These are phyloP conservation scores for Orcinus orca DNA, from an alignment of 2,113 vertebrate species.

Conservation along the genomic window DNA sequence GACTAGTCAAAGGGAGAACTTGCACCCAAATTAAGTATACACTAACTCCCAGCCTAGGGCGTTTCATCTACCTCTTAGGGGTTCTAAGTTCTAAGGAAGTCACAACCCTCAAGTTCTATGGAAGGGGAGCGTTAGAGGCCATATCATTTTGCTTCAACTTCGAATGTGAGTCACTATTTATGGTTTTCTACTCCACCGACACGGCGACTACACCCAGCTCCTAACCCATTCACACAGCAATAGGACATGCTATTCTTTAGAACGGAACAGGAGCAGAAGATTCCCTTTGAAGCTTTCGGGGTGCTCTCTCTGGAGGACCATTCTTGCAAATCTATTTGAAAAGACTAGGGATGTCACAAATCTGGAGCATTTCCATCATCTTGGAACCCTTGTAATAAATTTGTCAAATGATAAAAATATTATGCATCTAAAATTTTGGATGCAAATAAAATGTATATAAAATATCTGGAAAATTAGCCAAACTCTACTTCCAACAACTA, in stretches of 20 bases:
- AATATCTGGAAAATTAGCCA: slow-evolving; percentile 33
- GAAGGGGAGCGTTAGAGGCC: not conserved
- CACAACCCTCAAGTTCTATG: not conserved
- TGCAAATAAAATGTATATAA: not conserved
- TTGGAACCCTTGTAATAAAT: not conserved
- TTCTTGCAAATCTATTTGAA: not conserved
- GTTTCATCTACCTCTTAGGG: not conserved
- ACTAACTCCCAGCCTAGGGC: not conserved
- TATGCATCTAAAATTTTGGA: not conserved
- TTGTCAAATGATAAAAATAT: slow-evolving; percentile 33
- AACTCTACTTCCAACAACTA: slow-evolving; percentile 1
- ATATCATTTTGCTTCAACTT: not conserved
- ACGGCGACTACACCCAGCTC: not conserved
- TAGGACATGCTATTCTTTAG: not conserved
- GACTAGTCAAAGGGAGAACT: not conserved
- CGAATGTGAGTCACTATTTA: not conserved
- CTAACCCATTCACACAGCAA: not conserved
- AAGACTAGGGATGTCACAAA: not conserved
- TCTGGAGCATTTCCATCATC: not conserved
- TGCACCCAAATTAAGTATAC: not conserved
- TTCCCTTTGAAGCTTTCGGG: not conserved
- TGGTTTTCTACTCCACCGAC: not conserved
- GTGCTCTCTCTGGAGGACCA: not conserved
- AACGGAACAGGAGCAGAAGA: not conserved
- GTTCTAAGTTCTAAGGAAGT: not conserved